Evolutionary conservation across 2,113 vertebrate genomes (phyloP).

Genomic region (Cryptotis parvus): DNA sequence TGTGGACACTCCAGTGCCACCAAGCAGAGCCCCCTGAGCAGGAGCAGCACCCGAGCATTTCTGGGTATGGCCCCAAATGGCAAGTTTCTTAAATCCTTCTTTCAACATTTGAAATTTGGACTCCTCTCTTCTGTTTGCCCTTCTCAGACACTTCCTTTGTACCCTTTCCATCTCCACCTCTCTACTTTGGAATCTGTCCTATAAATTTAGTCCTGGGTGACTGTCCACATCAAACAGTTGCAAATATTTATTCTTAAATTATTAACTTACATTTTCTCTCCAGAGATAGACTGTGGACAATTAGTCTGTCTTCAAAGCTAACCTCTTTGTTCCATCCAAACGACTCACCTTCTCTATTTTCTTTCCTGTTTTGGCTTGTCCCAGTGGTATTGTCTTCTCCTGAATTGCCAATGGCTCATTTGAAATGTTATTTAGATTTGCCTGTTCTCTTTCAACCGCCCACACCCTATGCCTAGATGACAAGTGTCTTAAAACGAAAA

Average conservation of each 20-base stretch:
- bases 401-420: not conserved
- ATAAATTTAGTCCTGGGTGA: not conserved
- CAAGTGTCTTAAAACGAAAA: slow-evolving; percentile 1
- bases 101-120: too few species aligned
- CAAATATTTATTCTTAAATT: not conserved
- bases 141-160: too few species aligned
- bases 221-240: not conserved
- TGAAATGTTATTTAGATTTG: slow-evolving; percentile 29
- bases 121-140: not conserved
- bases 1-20: too few species aligned
- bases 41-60: too few species aligned
- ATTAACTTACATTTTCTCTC: not conserved
- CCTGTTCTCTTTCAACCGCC: not conserved
- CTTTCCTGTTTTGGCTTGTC: not conserved
- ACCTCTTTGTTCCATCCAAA: not conserved
- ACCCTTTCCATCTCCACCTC: too few species aligned
- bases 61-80: too few species aligned
- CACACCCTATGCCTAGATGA: not conserved
- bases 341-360: not conserved
- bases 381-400: not conserved
- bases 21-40: too few species aligned
- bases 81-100: too few species aligned
- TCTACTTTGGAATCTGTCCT: not conserved
- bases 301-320: not conserved
- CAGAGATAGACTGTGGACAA: not conserved